Percentiles rank a stretch among this genome's conserved stretches.
phyloP scores from a whole-genome alignment of 2,888 invertebrate species.

The Drosophila paranaensis region DNA sequence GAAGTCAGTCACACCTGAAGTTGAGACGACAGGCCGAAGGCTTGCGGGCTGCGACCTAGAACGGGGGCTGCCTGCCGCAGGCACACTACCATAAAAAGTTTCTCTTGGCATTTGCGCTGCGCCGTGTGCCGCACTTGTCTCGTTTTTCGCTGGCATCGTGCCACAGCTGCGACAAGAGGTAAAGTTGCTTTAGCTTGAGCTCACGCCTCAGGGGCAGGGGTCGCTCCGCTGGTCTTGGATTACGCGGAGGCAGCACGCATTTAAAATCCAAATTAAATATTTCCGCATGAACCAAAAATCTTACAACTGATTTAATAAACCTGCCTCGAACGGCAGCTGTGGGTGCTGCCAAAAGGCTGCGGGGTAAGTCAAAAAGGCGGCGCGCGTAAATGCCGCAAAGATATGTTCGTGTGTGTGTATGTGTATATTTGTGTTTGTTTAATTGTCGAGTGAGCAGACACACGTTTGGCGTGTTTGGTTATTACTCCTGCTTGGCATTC shows the following conservation, averaged over 20 bases:
- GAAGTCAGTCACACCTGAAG: slow-evolving; percentile 53
- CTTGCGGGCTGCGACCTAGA: slow-evolving; percentile 2
- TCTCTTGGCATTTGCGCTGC: slow-evolving; percentile 40
- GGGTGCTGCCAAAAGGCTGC: slow-evolving; percentile 39
- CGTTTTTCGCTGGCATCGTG: slow-evolving; percentile 42
- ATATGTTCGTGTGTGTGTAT: slow-evolving; percentile 1
- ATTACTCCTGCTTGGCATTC: slow-evolving; percentile 14
- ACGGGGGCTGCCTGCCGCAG: slow-evolving; percentile 26
- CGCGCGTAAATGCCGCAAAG: slow-evolving; percentile 56
- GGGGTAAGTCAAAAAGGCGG: slow-evolving; percentile 70
- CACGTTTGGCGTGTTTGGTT: slow-evolving; percentile 38
- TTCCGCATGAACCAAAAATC: slow-evolving; percentile 78
- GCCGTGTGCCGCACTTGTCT: slow-evolving; percentile 66
- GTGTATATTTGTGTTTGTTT: slow-evolving; percentile 27
- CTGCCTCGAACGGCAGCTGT: slow-evolving; percentile 25
- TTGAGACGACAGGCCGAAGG: slow-evolving; percentile 30
- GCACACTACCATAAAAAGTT: slow-evolving; percentile 61
- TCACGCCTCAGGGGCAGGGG: slow-evolving; percentile 42
- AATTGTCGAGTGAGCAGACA: slow-evolving; percentile 58
- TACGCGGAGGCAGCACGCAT: slow-evolving; percentile 74
- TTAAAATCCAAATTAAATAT: slow-evolving; percentile 79
- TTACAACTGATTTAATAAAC: slow-evolving; percentile 79
- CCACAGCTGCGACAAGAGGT: slow-evolving; percentile 14
- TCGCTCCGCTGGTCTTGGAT: slow-evolving; percentile 57
- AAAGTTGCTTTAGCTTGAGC: slow-evolving; percentile 16